Conservation (phyloP, 2,113 vertebrate species). For the Entomyzon cyanotis region DNA sequence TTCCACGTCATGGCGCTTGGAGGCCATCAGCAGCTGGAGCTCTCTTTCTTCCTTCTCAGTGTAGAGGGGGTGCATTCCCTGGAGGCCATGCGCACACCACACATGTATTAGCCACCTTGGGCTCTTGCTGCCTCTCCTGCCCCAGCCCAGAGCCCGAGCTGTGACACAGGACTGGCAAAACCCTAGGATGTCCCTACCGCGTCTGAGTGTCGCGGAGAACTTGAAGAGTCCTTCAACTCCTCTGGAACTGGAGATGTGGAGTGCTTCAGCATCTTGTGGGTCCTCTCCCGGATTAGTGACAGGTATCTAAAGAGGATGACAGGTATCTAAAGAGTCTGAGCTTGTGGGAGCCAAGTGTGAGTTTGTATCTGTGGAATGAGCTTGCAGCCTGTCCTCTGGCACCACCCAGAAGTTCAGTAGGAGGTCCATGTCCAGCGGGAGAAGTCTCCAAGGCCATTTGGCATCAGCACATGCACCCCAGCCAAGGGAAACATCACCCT, state of each 20-base stretch:
- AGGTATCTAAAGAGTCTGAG: background rate
- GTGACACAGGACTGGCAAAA: background rate
- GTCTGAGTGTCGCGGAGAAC: accelerated
- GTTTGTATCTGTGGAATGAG: background rate
- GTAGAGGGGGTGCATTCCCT: background rate
- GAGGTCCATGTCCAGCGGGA: background rate
- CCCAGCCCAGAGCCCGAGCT: background rate
- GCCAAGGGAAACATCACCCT: background rate
- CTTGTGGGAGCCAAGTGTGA: background rate
- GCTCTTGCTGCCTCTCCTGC: background rate
- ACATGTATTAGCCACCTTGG: background rate
- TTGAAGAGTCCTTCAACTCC: background rate
- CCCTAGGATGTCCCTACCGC: background rate
- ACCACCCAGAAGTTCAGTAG: background rate
- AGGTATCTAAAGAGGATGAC: background rate
- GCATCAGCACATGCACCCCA: background rate
- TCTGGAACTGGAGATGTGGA: background rate
- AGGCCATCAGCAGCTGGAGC: background rate
- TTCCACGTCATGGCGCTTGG: background rate
- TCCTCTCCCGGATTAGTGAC: background rate
- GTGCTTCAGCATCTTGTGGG: background rate
- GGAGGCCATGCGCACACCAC: background rate
- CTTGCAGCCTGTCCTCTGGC: background rate
- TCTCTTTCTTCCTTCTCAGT: background rate
- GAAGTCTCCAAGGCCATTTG: background rate